Evolutionary conservation across 2,113 vertebrate species (phyloP), one percentile per base, ranked within the genome.

Genomic region (Aepyceros melampus): DNA sequence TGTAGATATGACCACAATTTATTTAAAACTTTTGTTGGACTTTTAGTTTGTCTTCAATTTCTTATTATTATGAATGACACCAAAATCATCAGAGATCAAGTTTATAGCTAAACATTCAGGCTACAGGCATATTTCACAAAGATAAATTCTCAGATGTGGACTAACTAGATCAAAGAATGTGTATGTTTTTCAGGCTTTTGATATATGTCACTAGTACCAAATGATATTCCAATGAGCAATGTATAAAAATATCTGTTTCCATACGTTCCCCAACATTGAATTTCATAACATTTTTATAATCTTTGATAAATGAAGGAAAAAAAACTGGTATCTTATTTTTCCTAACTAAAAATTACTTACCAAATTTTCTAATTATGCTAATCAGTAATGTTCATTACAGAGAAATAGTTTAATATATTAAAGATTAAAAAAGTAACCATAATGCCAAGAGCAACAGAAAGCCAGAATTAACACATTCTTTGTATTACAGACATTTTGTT

Each of bases 301-400:
- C 31, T 97, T 97, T 56, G 29, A 16, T 78, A 51, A 95, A 91
- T 84, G 23, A 79, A 92, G 21, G 12, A 13, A n/a, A 45, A 45
- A 76, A 47, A 84, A 29, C 36, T 29, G 94, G 7, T 49, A 88
- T 71, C 29, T 93, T 23, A 90, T 58, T 91, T 97, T 96, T 62
- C 31, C 29, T 91, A 91, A 95, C 90, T 87, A 81, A 95, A 95
- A 95, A n/a, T 47, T 94, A 49, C 25, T 82, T 81, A 86, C 40
- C 71, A 21, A 8, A 81, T 91, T 94, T 85, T 4, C 47, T 88
- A 74, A 86, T 86, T 84, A 71, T 94, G 31, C 82, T 71, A 76
- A 49, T 79, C 49, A 62, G 27, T 92, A 76, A 64, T 64, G 19
- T 78, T 86, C n/a, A 97, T 87, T 55, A 93, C 6, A 78, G 31